Conservation (phyloP, 2,888 invertebrate species). For the Nomada ruficornis region DNA sequence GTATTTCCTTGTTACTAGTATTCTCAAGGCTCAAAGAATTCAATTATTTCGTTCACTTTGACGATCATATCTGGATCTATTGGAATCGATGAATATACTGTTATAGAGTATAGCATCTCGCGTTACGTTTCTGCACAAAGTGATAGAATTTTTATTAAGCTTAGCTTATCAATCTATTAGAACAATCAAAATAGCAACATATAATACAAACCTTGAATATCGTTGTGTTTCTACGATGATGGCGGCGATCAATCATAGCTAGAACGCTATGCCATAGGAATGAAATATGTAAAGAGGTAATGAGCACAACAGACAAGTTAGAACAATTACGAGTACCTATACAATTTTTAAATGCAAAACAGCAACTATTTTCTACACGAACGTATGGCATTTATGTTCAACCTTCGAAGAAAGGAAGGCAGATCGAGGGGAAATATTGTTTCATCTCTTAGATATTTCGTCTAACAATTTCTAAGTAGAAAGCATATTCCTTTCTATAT, state of each 20-base stretch:
- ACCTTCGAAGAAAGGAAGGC: background rate
- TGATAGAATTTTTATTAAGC: constrained; percentile 32
- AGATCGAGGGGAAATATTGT: background rate
- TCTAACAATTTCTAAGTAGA: constrained; percentile 26
- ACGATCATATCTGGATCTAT: background rate
- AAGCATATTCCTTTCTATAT: constrained; percentile 13
- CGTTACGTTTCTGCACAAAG: constrained; percentile 25
- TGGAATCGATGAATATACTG: constrained; percentile 4
- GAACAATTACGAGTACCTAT: constrained; percentile 50
- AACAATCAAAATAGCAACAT: constrained; percentile 9
- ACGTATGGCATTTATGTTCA: constrained; percentile 41
- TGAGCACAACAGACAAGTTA: constrained; percentile 54
- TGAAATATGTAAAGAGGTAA: constrained; percentile 18
- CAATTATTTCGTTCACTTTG: constrained; percentile 29
- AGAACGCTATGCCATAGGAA: constrained; percentile 27
- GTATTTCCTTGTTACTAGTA: constrained; percentile 27
- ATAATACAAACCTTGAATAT: background rate
- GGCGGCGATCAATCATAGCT: constrained; percentile 10
- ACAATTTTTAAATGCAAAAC: constrained; percentile 27
- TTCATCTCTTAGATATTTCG: constrained; percentile 28
- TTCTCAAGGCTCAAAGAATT: constrained; percentile 27
- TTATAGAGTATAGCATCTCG: constrained; percentile 12
- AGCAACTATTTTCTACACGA: constrained; percentile 54
- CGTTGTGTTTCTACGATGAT: constrained; percentile 13
- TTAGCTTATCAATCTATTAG: constrained; percentile 22